Base-by-base conservation (phyloP, 1,140 invertebrate species). In the Globodera rostochiensis region DNA sequence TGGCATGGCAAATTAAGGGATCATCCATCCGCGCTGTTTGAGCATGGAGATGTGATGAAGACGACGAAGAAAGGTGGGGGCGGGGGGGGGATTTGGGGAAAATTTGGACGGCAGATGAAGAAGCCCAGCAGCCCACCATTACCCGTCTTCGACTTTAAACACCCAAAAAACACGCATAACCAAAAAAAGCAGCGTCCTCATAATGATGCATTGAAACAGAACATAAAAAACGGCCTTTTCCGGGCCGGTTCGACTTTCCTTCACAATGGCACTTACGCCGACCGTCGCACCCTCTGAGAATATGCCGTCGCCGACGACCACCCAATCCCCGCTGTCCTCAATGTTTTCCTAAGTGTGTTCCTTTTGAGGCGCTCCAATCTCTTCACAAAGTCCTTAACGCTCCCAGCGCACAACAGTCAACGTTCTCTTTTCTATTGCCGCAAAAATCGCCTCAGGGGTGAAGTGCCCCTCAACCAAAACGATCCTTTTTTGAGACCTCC, bases 191-290 rank as follows among this genome's bases (percentile, higher is more conserved):
- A 21, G 60, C 60, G 60, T 66, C 2, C 60, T 21, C 13, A 25
- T 25, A 25, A 25, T 25, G 25, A 25, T 25, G 25, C 25, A 25
- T 45, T 15, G 8, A 69, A 69, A 19, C 67, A 69, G 67, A 69
- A 45, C n/a, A 69, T 69, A 11, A 15, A 69, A 21, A 21, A 45
- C 15, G 67, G 69, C 21, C 36, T 47, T 47, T 47, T 45, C n/a
- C 9, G n/a, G 8, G 67, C 4, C 67, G n/a, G 8, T 11, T 21
- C 36, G 67, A 8, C 67, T 70, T 53, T 53, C 1, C 67, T 45
- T 70, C 67, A 70, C 67, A 70, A 70, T 70, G 67, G 67, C 67
- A 70, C 67, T 70, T 66, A 13, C 60, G n/a, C 21, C 60, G 60
- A 66, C 21, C 21, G n/a, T 70, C 67, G 6, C 36, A 13, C 36